A percentile compares a stretch with the other conserved stretches of the same genome.
Conservation (phyloP, 2,797 vertebrate species). For the Xiphophorus birchmanni region DNA sequence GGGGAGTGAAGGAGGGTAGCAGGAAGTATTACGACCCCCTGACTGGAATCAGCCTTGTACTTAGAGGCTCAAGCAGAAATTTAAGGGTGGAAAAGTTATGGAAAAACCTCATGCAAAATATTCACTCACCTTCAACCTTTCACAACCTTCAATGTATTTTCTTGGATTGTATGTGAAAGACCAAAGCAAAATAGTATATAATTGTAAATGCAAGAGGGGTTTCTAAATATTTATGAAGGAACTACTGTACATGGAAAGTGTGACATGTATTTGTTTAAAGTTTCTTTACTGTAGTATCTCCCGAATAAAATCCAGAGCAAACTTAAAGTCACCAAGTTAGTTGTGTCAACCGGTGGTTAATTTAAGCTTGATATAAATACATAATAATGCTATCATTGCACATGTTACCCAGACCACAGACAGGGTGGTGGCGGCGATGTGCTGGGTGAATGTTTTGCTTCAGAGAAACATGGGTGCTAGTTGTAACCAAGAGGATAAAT, state of each 20-base stretch:
- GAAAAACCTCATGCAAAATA: background rate
- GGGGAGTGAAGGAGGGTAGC: constrained; percentile 24
- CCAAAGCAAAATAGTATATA: background rate
- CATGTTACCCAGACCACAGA: background rate
- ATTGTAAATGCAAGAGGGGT: background rate
- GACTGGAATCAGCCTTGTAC: background rate
- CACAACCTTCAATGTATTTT: background rate
- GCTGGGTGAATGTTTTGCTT: background rate
- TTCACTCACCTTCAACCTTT: background rate
- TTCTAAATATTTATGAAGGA: background rate
- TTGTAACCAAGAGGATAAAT: background rate
- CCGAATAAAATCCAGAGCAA: background rate
- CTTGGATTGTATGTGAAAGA: background rate
- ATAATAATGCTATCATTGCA: background rate
- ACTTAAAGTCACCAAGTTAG: background rate
- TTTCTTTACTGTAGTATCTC: background rate
- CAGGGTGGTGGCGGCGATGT: background rate
- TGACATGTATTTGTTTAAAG: background rate
- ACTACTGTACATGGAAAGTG: background rate
- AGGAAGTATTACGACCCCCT: constrained; percentile 18
- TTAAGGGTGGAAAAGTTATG: background rate
- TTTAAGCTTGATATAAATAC: background rate
- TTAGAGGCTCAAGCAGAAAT: background rate
- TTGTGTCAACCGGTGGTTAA: background rate
- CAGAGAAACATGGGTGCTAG: background rate